Base-by-base conservation (phyloP, 2,797 vertebrate species). In the Gastrophryne carolinensis region DNA sequence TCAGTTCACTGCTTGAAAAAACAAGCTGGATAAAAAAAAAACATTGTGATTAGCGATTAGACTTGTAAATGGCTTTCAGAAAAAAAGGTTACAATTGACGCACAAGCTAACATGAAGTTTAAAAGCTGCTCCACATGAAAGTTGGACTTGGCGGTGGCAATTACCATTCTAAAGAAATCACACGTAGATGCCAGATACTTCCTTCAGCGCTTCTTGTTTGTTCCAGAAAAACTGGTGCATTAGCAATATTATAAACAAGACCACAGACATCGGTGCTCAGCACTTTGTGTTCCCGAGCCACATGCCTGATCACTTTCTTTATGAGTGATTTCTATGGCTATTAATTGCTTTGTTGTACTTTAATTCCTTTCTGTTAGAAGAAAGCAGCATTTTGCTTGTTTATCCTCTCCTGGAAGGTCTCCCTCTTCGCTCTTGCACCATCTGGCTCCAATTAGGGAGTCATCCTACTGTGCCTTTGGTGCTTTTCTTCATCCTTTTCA, bases 211-310 rank as follows among this genome's bases (percentile, higher is more conserved):
- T 24, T 65, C 68, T 66, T 78, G 63, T 67, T 75, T 75, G 61
- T 78, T 78, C 75, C 61, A 72, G 66, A 78, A 78, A 78, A 78
- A 66, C 34, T 58, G 68, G 68, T 27, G 68, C 61, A 78, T 72
- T 78, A 72, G 68, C 52, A 65, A 60, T 60, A 56, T 72, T 66
- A 26, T 78, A 78, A 47, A 24, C 60, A 72, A 21, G 53, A 63
- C 53, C 68, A 66, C 75, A 65, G 60, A 78, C 61, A 58, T 52
- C n/a, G 53, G 53, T 52, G 53, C 56, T 66, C 32, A 50, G 68
- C 23, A 72, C 61, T 58, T 52, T 35, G 23, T 78, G 68, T 78
- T 78, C 68, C 61, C 52, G 39, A 60, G 41, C 75, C 50, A 57
- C 68, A 61, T 58, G 68, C 61, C 64, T 60, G 50, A 78, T 66